Base-by-base conservation (phyloP, 2,888 invertebrate genomes). In the Melieria crassipennis region DNA sequence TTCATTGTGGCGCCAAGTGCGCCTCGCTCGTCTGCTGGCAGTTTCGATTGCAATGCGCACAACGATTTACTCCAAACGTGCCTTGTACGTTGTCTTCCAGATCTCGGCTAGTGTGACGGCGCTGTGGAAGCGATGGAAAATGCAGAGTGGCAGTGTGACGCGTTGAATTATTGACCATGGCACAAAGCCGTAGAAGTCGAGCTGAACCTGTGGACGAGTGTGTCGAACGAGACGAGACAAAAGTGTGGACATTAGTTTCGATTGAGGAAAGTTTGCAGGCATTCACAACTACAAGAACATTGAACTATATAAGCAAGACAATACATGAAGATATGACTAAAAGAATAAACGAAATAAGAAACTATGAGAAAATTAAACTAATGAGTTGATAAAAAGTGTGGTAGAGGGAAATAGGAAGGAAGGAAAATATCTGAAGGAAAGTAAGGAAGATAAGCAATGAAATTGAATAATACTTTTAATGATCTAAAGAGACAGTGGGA, bases 41-140 rank as follows among this genome's bases (percentile, higher is more conserved):
- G n/a, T 61, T 43, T 52, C 1, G 42, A 11, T 45, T 11, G 11
- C 11, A 47, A 42, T 55, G 43, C 7, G 16, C 45, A 50, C 30
- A 43, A 16, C n/a, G 57, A 76, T 88, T 92, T 93, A 95, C 89
- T 95, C 95, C 86, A 95, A 89, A 77, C 95, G 92, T 79, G 94
- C 94, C 89, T 95, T 95, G 90, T 96, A 96, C 87, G 94, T 95
- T 80, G 95, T 96, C 89, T 97, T 97, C 97, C 97, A 97, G 80
- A 97, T 95, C 89, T 97, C 96, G 77, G 96, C 96, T 78, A 97
- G 91, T 88, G 96, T 95, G 48, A 97, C 96, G 46, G 96, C 95
- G 74, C 96, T 96, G 87, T 97, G 96, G 91, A 97, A 97, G 80
- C 97, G 93, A 88, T 97, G 97, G 91, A 97, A 97, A 86, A 97